Conservation (phyloP, 2,113 vertebrate genomes). For the Isichthys henryi region DNA sequence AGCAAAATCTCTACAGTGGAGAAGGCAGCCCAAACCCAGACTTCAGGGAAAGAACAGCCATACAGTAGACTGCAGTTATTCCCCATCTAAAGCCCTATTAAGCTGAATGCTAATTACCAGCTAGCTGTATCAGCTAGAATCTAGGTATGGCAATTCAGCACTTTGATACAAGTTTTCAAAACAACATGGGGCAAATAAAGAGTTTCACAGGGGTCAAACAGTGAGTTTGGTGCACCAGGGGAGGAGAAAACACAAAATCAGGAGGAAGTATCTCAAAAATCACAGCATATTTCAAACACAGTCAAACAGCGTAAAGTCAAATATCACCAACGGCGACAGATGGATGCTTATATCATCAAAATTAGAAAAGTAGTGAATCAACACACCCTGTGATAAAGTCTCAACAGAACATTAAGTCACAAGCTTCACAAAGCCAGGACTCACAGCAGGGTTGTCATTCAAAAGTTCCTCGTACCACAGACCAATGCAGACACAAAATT, state of each 20-base stretch:
- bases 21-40: background rate
- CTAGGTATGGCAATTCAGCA: background rate
- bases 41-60: background rate
- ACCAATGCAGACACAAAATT: background rate
- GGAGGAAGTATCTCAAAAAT: background rate
- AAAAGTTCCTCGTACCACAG: background rate
- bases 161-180: background rate
- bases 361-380: background rate
- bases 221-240: background rate
- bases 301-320: background rate
- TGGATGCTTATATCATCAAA: background rate
- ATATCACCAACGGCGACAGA: background rate
- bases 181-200: background rate
- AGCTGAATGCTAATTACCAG: background rate
- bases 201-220: background rate
- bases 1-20: background rate
- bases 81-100: background rate
- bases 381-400: background rate
- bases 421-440: background rate
- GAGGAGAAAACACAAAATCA: background rate
- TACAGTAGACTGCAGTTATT: background rate
- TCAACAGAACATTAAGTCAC: background rate
- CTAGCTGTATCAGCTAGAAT: background rate
- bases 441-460: background rate
- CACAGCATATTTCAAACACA: background rate